phyloP scores from a whole-genome alignment of 2,113 vertebrate genomes.

The Phaethon lepturus region DNA sequence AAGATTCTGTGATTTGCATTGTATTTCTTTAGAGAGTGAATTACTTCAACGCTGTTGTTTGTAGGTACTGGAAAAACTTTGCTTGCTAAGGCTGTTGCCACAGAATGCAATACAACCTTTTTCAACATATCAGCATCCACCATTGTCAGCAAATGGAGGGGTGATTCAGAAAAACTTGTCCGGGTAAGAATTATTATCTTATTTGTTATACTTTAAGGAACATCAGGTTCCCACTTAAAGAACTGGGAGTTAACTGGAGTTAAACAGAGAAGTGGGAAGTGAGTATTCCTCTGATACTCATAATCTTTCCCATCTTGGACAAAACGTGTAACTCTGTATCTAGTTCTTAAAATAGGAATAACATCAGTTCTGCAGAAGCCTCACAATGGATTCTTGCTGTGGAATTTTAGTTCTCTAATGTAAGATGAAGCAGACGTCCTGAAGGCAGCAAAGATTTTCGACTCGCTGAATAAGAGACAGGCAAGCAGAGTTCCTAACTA shows the following conservation, averaged over 20 bases:
- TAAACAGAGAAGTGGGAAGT: neutral
- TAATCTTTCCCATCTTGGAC: neutral
- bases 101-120: slow-evolving; percentile 95
- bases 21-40: neutral
- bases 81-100: slow-evolving; percentile 96
- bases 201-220: neutral
- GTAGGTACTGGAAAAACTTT: slow-evolving; percentile 95
- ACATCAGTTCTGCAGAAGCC: neutral
- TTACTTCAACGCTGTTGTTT: neutral
- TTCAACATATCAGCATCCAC: slow-evolving; percentile 98
- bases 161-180: slow-evolving; percentile 96
- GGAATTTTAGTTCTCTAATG: neutral
- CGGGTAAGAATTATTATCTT: slow-evolving; percentile 77
- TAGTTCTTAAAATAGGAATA: neutral
- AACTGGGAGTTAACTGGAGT: neutral
- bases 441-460: neutral
- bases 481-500: neutral
- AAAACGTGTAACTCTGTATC: neutral
- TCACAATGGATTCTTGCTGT: neutral
- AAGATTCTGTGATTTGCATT: neutral
- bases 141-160: slow-evolving; percentile 98
- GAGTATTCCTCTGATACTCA: neutral
- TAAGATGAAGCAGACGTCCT: neutral
- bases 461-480: neutral
- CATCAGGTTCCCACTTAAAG: neutral